Evolutionary conservation across 2,113 vertebrate genomes (phyloP).

Genomic region (Climacteris rufus): DNA sequence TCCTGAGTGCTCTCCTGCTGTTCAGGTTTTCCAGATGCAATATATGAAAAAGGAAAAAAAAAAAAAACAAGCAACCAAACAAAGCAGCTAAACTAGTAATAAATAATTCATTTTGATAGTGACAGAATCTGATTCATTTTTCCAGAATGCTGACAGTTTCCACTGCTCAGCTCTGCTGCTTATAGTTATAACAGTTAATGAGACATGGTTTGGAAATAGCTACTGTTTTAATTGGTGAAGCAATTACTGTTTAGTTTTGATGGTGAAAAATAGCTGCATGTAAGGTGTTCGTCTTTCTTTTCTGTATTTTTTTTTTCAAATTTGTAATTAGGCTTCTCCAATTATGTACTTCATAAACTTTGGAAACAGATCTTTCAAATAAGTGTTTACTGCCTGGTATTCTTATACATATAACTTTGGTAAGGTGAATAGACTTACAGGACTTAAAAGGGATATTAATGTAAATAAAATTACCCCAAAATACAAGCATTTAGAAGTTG

Average conservation of each 20-base stretch:
- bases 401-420: neutral
- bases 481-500: neutral
- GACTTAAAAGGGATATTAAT: conserved; percentile 32
- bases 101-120: neutral
- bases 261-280: neutral
- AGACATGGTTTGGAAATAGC: conserved; percentile 1
- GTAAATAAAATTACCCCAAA: neutral
- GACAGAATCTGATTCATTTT: neutral
- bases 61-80: neutral
- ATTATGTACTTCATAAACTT: conserved; percentile 25
- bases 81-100: neutral
- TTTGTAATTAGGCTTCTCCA: conserved; percentile 34
- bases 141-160: neutral
- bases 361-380: conserved; percentile 22
- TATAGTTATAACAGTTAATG: neutral
- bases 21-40: neutral
- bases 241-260: conserved; percentile 29
- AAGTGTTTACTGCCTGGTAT: conserved; percentile 2
- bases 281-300: neutral
- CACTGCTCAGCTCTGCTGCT: neutral
- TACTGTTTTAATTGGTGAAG: conserved; percentile 9
- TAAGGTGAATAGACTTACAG: neutral
- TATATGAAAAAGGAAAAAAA: too few relatives aligned
- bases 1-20: neutral
- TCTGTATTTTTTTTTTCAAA: conserved; percentile 13